Evolutionary conservation across 64 coral and sea anemone species (phyloP), one percentile per base, ranked within the genome.

Genomic region (Stylophora pistillata): DNA sequence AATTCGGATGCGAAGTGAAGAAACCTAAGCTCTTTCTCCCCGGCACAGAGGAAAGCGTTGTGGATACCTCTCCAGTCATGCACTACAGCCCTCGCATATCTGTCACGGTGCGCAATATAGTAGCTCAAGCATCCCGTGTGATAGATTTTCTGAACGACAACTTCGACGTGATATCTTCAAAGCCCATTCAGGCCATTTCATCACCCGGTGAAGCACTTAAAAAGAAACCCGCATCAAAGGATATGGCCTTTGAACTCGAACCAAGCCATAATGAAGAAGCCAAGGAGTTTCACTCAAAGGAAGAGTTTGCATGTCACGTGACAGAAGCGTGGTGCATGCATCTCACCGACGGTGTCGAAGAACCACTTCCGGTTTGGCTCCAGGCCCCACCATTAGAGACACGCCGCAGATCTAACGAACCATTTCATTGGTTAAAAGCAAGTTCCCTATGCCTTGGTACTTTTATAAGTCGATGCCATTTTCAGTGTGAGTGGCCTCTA

Each of bases 401-500:
- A 63, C 74, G 72, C 28, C 73, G 72, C 29, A 72, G 52, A 9
- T 52, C 56, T 0, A 59, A n/a, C 4, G 92, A 93, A 16, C 57
- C 89, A 65, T 13, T 90, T 15, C 78, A 96, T 64, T 66, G 65
- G 61, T 75, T 96, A 58, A 63, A 77, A 3, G 76, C 55, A 54
- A 85, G 74, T 14, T 30, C 37, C 21, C 54, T 96, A 55, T 90
- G 37, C 31, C 57, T 96, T 9, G 95, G 95, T 13, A 93, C 92
- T 54, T 95, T 95, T 71, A 53, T 84, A 15, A 84, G 63, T 29
- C 86, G 87, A 10, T 79, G 70, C 16, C 86, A 89, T 30, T 99
- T 87, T 85, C 86, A 53, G 13, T 73, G 37, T 53, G 81, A 99
- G 28, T 95, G 97, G 97, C 87, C 78, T 64, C 2, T 32, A 26